Evolutionary conservation across 2,113 vertebrate genomes (phyloP).

Genomic region (Probosciger aterrimus): DNA sequence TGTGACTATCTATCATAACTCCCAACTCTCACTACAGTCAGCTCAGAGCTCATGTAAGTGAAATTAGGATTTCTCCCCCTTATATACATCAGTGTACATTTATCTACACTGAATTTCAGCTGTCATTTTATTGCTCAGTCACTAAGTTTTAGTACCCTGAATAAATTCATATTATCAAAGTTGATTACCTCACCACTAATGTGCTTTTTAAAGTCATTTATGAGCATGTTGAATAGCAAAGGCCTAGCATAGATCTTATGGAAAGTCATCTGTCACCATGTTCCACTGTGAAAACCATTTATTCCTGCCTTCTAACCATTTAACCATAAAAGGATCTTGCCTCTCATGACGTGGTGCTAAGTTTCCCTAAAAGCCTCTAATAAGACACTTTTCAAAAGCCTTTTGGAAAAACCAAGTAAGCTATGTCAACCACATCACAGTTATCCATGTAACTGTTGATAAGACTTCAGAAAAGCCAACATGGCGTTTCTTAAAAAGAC

Average conservation of each 20-base stretch:
- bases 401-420: not conserved
- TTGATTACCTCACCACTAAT: not conserved
- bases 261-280: not conserved
- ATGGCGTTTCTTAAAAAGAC: not conserved
- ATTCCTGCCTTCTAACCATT: not conserved
- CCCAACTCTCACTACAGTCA: not conserved
- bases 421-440: not conserved
- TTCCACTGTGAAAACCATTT: not conserved
- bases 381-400: not conserved
- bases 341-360: not conserved
- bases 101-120: constrained; percentile 15
- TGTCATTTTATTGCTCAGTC: constrained; percentile 37
- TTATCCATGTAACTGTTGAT: not conserved
- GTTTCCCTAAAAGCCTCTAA: not conserved
- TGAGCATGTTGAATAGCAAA: not conserved
- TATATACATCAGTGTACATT: not conserved
- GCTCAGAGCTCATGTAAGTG: not conserved
- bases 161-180: constrained; percentile 30
- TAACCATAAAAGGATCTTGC: not conserved
- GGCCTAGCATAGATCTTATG: not conserved
- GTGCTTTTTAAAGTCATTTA: not conserved
- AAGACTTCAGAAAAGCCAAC: not conserved
- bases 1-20: not conserved
- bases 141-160: constrained; percentile 19
- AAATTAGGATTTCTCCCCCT: not conserved